phyloP scores from a whole-genome alignment of 64 coral and sea anemone species.

The Exaiptasia diaphana region DNA sequence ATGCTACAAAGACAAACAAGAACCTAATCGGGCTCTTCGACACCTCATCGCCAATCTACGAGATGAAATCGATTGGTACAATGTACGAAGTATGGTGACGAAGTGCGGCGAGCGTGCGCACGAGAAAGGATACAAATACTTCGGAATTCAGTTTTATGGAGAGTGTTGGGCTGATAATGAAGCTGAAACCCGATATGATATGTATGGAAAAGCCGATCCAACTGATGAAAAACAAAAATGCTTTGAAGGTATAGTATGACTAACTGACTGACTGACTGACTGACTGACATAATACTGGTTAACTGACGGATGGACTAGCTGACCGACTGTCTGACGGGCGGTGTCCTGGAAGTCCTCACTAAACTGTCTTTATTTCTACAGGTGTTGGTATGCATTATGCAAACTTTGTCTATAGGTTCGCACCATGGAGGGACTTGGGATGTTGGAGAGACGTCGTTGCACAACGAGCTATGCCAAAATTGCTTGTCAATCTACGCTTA shows the following conservation, averaged over 20 bases:
- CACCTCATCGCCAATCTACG: conserved; percentile 56
- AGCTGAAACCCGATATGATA: conserved; percentile 46
- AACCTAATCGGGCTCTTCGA: conserved; percentile 33
- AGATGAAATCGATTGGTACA: conserved; percentile 64
- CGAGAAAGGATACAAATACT: conserved; percentile 56
- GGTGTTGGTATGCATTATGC: conserved; percentile 47
- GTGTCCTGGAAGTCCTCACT: background rate
- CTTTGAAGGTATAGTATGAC: conserved; percentile 48
- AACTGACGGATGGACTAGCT: too few relatives aligned
- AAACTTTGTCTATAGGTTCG: conserved; percentile 83
- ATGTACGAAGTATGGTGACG: conserved; percentile 78
- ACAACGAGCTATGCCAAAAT: conserved; percentile 42
- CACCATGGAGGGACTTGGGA: conserved; percentile 76
- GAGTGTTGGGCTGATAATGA: conserved; percentile 80
- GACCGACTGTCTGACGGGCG: too few relatives aligned
- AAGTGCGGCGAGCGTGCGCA: conserved; percentile 75
- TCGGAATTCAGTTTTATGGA: conserved; percentile 78
- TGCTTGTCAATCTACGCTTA: conserved; percentile 65
- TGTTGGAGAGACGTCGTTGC: conserved; percentile 62
- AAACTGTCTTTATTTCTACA: background rate
- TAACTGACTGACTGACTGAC: too few relatives aligned
- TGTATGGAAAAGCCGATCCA: conserved; percentile 49
- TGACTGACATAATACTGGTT: too few relatives aligned
- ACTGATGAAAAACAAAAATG: conserved; percentile 25
- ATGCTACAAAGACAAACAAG: conserved; percentile 61